phyloP scores from a whole-genome alignment of 2,113 vertebrate species.

The Polypterus bichir region DNA sequence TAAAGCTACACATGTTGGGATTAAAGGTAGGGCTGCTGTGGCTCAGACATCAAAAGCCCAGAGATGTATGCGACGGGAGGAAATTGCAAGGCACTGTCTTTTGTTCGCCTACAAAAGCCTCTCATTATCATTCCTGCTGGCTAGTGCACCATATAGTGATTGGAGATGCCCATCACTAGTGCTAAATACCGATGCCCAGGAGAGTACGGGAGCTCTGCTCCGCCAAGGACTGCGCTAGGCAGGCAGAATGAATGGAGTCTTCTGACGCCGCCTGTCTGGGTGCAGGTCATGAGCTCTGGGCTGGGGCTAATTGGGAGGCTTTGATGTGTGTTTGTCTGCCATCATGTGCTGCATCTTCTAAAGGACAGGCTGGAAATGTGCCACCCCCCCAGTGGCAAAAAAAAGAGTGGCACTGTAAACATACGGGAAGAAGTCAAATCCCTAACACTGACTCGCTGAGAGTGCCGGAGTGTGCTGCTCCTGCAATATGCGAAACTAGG shows the following conservation, averaged over 20 bases:
- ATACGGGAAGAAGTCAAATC: too few species aligned
- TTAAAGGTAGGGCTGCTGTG: conserved; percentile 38
- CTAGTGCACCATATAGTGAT: conserved; percentile 25
- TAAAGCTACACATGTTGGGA: conserved; percentile 39
- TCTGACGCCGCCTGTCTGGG: too few species aligned
- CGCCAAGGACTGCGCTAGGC: conserved; percentile 11
- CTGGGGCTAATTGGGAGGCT: too few species aligned
- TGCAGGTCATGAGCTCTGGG: too few species aligned
- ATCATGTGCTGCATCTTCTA: too few species aligned
- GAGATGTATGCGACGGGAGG: conserved; percentile 26
- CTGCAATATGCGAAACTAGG: too few species aligned
- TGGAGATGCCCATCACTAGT: conserved; percentile 40
- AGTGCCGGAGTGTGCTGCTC: too few species aligned
- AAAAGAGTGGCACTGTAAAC: too few species aligned
- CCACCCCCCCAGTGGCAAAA: too few species aligned
- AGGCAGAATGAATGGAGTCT: background rate
- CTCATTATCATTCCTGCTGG: conserved; percentile 39
- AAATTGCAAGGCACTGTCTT: conserved; percentile 30
- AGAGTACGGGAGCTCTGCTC: conserved; percentile 31
- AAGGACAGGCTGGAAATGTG: too few species aligned
- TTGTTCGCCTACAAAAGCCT: conserved; percentile 33
- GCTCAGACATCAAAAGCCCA: conserved; percentile 40
- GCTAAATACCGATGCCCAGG: conserved; percentile 32
- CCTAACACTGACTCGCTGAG: too few species aligned
- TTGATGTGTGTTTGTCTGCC: too few species aligned